These are phyloP conservation scores for Tethea ocularis DNA, from an alignment of 2,888 invertebrate species.

Conservation along the genomic window DNA sequence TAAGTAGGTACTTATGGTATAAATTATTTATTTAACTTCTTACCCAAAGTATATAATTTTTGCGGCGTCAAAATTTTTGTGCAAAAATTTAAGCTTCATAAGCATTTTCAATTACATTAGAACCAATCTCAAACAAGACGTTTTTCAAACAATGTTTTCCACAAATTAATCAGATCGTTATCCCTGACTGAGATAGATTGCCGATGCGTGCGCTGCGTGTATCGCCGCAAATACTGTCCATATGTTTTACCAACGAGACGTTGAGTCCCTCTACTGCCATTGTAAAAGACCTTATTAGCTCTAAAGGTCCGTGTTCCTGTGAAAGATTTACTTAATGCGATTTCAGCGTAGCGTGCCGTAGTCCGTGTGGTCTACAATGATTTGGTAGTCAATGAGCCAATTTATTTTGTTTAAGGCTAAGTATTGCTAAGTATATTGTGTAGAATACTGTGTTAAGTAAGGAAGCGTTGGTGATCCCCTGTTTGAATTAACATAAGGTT, in stretches of 20 bases:
- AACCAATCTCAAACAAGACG: background rate
- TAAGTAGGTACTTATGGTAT: no score
- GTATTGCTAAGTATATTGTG: conserved; percentile 23
- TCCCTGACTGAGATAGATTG: conserved; percentile 8
- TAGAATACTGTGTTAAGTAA: background rate
- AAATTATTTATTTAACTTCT: no score
- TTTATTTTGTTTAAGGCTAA: conserved; percentile 47
- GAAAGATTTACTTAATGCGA: conserved; percentile 64
- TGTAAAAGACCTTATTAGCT: conserved; percentile 65
- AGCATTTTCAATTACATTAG: background rate
- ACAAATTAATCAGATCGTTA: conserved; percentile 10
- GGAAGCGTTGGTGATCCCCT: conserved; percentile 3
- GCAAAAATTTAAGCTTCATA: background rate
- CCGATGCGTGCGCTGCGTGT: conserved; percentile 14
- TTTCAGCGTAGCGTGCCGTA: conserved; percentile 57
- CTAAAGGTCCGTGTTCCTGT: conserved; percentile 54
- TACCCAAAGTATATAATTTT: no score
- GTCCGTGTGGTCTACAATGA: conserved; percentile 56
- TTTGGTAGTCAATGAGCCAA: conserved; percentile 70
- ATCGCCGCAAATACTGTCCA: conserved; percentile 30
- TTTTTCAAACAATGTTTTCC: background rate
- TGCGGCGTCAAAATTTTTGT: background rate
- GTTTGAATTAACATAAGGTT: background rate
- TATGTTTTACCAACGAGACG: conserved; percentile 40
- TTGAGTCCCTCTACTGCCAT: conserved; percentile 38